Conservation (phyloP, 2,113 vertebrate species). For the Alces alces region DNA sequence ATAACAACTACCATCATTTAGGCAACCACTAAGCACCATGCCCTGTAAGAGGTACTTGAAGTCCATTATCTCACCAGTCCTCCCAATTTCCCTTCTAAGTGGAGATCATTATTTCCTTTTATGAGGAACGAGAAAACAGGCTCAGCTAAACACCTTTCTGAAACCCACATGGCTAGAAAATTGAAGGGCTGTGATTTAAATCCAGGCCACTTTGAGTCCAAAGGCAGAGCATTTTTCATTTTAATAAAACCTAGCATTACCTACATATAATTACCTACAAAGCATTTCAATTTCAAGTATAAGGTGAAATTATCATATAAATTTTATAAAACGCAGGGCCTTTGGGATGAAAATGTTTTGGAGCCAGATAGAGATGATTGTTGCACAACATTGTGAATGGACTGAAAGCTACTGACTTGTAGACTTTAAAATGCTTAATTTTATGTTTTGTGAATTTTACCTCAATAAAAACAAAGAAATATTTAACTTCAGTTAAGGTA, state of each 20-base stretch:
- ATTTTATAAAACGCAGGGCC: background rate
- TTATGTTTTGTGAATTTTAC: background rate
- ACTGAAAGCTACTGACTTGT: background rate
- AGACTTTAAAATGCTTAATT: background rate
- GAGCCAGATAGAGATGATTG: background rate
- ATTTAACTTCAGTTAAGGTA: background rate
- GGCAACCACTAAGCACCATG: background rate
- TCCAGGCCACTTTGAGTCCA: background rate
- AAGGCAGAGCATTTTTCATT: background rate
- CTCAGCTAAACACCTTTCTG: background rate
- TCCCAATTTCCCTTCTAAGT: background rate
- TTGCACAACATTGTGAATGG: background rate
- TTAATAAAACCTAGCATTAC: background rate
- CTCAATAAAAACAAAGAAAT: background rate
- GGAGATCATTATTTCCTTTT: background rate
- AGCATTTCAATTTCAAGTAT: background rate
- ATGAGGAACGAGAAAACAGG: background rate
- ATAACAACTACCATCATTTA: conserved; percentile 10
- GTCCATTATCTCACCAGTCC: conserved; percentile 2
- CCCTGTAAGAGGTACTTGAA: background rate
- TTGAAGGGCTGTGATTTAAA: conserved; percentile 11
- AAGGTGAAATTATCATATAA: background rate
- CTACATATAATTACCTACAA: background rate
- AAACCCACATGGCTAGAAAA: conserved; percentile 24
- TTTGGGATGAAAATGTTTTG: background rate